Evolutionary conservation across 2,888 invertebrate genomes (phyloP).

Genomic region (Amiota mariae): DNA sequence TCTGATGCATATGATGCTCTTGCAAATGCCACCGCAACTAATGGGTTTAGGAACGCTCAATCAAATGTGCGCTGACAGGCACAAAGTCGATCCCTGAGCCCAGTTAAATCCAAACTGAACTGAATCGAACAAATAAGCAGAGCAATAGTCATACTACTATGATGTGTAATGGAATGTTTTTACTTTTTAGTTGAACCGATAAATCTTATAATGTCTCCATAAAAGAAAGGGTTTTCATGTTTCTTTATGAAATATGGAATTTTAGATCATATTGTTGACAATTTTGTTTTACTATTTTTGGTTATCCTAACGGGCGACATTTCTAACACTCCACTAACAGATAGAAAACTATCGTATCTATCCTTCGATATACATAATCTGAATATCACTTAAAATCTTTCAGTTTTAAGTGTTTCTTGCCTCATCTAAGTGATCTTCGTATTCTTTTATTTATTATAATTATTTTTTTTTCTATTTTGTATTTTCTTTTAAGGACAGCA

Average conservation of each 20-base stretch:
- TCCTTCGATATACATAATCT: conserved; percentile 15
- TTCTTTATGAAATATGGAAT: not conserved
- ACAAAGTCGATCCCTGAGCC: conserved; percentile 12
- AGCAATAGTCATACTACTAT: too few species aligned
- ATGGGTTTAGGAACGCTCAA: conserved; percentile 62
- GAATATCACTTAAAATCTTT: conserved; percentile 43
- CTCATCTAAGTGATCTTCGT: conserved; percentile 38
- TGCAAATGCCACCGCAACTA: conserved; percentile 57
- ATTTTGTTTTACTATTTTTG: too few species aligned
- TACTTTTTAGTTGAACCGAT: too few species aligned
- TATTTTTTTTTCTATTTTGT: not conserved
- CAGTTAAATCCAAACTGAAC: too few species aligned
- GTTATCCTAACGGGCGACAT: not conserved
- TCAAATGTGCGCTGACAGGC: conserved; percentile 59
- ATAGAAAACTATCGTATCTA: not conserved
- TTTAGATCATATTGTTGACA: not conserved
- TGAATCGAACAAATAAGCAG: too few species aligned
- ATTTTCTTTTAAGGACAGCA: not conserved
- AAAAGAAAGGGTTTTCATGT: conserved; percentile 10
- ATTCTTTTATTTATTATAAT: not conserved
- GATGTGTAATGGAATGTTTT: too few species aligned
- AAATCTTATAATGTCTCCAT: not conserved
- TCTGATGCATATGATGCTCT: conserved; percentile 34
- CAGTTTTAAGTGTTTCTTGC: conserved; percentile 33
- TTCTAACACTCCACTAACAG: not conserved